Conservation (phyloP, 2,113 vertebrate species). For the Siniperca chuatsi region DNA sequence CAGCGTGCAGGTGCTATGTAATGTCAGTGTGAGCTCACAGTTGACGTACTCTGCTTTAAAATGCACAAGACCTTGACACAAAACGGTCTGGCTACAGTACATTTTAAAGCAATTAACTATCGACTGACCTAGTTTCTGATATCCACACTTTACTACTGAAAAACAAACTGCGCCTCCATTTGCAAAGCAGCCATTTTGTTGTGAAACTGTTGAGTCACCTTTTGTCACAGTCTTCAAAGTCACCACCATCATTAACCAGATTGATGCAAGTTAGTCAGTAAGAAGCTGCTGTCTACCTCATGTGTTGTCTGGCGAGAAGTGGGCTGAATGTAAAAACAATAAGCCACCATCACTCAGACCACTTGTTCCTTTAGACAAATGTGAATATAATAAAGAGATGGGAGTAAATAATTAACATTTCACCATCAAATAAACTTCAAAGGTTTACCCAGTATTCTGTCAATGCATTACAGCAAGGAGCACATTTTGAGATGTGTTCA, state of each 20-base stretch:
- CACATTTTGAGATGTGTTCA: conserved; percentile 23
- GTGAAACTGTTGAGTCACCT: conserved; percentile 45
- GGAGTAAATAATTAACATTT: neutral
- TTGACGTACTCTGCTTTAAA: neutral
- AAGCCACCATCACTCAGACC: neutral
- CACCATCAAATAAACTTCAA: conserved; percentile 24
- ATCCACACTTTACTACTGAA: conserved; percentile 13
- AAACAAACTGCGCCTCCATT: conserved; percentile 19
- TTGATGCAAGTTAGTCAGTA: conserved; percentile 43
- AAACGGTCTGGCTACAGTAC: neutral
- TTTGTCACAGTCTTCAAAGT: conserved; percentile 37
- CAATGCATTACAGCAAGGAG: conserved; percentile 14
- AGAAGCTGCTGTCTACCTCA: conserved; percentile 32
- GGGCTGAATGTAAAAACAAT: conserved; percentile 31
- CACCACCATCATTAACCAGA: conserved; percentile 41
- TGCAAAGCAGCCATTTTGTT: conserved; percentile 33
- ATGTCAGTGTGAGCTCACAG: neutral
- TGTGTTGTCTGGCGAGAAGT: conserved; percentile 34
- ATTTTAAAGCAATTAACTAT: conserved; percentile 19
- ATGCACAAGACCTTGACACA: conserved; percentile 3
- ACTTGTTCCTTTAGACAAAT: conserved; percentile 5
- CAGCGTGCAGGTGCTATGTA: neutral
- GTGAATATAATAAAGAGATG: neutral
- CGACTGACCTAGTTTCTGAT: conserved; percentile 16
- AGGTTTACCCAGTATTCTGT: conserved; percentile 11